Base-by-base conservation (phyloP, 2,113 vertebrate genomes). In the Amphiprion percula region DNA sequence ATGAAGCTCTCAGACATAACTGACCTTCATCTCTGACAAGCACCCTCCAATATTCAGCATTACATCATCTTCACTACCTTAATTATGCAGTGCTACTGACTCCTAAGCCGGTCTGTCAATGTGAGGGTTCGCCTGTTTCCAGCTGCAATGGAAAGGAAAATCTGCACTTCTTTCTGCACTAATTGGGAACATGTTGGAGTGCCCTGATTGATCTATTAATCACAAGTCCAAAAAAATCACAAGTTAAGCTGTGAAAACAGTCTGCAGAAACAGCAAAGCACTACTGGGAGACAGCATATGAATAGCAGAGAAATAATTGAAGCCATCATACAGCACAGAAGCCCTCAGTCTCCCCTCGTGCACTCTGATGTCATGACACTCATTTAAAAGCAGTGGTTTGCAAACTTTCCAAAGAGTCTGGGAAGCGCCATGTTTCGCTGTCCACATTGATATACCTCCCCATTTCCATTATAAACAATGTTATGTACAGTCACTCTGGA, bases 201-300 rank as follows among this genome's bases (percentile, higher is more conserved):
- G 19, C 72, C 30, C 73, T n/a, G 61, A 84, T 63, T 81, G 85
- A 88, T 85, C 67, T 74, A 65, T 79, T 82, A 74, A 72, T 87
- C 39, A 44, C 47, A 6, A 9, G 33, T 4, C 10, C 49, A 30
- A 7, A 69, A 77, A 67, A 84, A 64, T 30, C 28, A 19, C 46
- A 59, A 14, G 74, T 73, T 54, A 73, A 88, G 90, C 88, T 87
- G 86, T 79, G 41, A 77, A 82, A 90, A 88, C 85, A 88, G 44
- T 71, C 44, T 52, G 66, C 44, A 59, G 30, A 52, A 28, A 66
- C 56, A 37, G 49, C 21, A 6, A 39, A 12, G 16, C n/a, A 46
- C 3, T 10, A 0, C 66, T 8, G 10, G 33, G 33, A 8, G 33
- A 9, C 33, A 37, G 33, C 33, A 9, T 37, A 37, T 8, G 33